Conservation (phyloP, 2,113 vertebrate genomes). For the Pantherophis guttatus region DNA sequence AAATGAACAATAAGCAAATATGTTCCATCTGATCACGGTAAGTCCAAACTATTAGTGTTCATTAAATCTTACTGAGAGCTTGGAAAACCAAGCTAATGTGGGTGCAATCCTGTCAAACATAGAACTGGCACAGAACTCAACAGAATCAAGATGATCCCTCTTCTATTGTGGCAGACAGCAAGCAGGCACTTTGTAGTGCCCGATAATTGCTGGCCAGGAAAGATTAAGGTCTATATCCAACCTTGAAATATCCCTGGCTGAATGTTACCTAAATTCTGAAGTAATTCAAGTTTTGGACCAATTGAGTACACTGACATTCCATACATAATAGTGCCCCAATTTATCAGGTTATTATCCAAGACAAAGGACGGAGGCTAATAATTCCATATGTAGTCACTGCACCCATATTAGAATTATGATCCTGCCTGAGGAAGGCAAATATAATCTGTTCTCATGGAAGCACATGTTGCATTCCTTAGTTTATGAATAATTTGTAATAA, state of each 20-base stretch:
- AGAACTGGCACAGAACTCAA: not conserved
- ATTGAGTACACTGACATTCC: not conserved
- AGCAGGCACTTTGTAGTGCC: not conserved
- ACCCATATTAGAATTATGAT: not conserved
- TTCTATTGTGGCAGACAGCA: not conserved
- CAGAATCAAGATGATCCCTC: not conserved
- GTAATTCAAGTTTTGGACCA: not conserved
- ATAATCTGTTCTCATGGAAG: not conserved
- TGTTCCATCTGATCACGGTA: not conserved
- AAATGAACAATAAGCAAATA: slow-evolving; percentile 38
- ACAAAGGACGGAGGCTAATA: not conserved
- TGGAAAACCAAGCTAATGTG: not conserved
- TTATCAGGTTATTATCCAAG: not conserved
- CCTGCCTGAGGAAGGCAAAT: not conserved
- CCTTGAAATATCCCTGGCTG: not conserved
- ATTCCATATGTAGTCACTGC: not conserved
- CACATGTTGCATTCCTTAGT: not conserved
- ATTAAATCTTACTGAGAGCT: not conserved
- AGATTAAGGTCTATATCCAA: not conserved
- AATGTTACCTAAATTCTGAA: not conserved
- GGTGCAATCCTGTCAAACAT: not conserved
- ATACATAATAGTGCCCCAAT: not conserved
- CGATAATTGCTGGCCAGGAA: not conserved
- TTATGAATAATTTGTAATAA: not conserved
- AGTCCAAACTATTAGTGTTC: slow-evolving; percentile 10